Percentiles rank a stretch among this genome's conserved stretches.
These are phyloP conservation scores for Pipistrellus pygmaeus DNA, from an alignment of 2,797 vertebrate genomes.

Conservation along the genomic window DNA sequence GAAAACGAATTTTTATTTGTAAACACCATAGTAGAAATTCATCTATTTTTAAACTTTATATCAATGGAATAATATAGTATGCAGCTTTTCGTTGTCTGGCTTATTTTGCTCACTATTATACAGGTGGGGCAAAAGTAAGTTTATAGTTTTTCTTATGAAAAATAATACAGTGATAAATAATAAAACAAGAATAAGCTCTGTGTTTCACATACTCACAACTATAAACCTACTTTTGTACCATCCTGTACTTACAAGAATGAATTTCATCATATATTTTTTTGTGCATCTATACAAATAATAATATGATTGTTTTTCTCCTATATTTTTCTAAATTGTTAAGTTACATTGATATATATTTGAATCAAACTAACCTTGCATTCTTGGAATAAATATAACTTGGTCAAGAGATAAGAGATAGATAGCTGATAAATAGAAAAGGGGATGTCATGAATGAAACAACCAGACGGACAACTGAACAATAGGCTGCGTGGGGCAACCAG, in stretches of 20 bases:
- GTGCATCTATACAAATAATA: background rate
- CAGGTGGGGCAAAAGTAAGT: background rate
- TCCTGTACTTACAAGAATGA: background rate
- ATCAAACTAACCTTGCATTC: background rate
- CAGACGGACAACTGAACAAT: accelerated
- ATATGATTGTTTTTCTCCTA: background rate
- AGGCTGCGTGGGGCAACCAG: too few relatives aligned
- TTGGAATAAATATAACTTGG: background rate
- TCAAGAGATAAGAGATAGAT: background rate
- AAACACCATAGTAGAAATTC: background rate
- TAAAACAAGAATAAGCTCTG: background rate
- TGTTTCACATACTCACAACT: background rate
- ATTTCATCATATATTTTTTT: slow-evolving; percentile 1
- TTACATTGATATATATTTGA: background rate
- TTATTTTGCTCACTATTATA: background rate
- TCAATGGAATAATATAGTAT: background rate
- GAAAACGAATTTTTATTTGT: background rate
- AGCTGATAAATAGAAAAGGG: background rate
- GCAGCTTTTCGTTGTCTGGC: background rate
- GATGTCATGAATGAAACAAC: too few relatives aligned
- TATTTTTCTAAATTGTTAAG: background rate
- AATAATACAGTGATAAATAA: background rate
- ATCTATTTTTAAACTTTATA: background rate
- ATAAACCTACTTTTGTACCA: background rate
- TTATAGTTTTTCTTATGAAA: background rate